These are phyloP conservation scores for Cyphomyrus discorhynchus DNA, from an alignment of 2,113 vertebrate genomes.

Conservation along the genomic window DNA sequence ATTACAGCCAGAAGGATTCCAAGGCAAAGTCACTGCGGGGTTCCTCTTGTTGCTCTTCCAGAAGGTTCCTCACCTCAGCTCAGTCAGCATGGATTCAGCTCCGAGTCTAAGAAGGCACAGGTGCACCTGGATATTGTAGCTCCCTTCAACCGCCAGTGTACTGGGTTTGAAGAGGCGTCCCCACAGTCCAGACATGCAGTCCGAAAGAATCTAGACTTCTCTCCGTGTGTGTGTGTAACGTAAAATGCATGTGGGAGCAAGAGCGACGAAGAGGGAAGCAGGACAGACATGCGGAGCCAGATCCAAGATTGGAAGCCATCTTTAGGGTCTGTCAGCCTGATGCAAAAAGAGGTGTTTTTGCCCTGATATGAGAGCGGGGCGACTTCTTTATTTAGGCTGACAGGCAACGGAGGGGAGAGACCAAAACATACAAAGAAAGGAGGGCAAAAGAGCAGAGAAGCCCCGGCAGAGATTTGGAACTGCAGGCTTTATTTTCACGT, in stretches of 20 bases:
- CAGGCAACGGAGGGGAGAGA: conserved; percentile 23
- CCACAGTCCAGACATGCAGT: neutral
- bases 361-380: neutral
- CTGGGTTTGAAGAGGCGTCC: neutral
- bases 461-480: conserved; percentile 54
- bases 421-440: neutral
- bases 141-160: neutral
- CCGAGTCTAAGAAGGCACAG: neutral
- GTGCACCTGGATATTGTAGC: neutral
- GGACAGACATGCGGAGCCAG: neutral
- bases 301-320: neutral
- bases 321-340: neutral
- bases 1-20: neutral
- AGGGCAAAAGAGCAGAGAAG: conserved; percentile 30
- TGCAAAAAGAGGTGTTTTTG: neutral
- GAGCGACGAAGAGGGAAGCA: neutral
- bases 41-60: neutral
- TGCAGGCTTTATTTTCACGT: conserved; percentile 53
- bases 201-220: neutral
- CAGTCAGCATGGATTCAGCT: neutral
- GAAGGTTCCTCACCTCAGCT: neutral
- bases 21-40: neutral
- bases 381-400: conserved; percentile 8
- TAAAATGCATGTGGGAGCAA: neutral
- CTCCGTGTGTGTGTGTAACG: too few species aligned